Conservation (phyloP, 2,797 vertebrate genomes). For the Geotrypetes seraphini region DNA sequence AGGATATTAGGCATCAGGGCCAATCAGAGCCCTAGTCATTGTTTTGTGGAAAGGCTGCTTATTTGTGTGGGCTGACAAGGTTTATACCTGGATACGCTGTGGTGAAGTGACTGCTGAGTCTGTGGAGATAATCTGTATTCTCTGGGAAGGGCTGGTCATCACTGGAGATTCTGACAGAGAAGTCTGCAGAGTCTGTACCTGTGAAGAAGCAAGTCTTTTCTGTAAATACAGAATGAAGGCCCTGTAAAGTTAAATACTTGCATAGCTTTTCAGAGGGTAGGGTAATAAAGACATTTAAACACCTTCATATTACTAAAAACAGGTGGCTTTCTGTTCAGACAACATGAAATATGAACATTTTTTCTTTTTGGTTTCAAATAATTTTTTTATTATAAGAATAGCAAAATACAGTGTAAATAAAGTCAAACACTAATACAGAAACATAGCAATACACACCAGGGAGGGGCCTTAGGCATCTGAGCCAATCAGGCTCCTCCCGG, state of each 20-base stretch:
- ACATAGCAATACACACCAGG: too few species aligned
- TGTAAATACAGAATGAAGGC: not conserved
- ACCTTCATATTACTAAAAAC: conserved; percentile 2
- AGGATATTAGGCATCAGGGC: too few species aligned
- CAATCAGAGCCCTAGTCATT: too few species aligned
- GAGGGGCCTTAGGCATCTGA: too few species aligned
- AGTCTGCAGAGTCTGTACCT: conserved; percentile 59
- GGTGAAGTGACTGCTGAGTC: conserved; percentile 74
- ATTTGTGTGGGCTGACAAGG: not conserved
- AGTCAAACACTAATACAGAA: too few species aligned
- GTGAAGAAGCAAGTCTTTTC: conserved; percentile 7
- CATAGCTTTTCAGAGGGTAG: not conserved
- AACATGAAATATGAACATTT: too few species aligned
- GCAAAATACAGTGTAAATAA: too few species aligned
- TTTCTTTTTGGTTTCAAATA: too few species aligned
- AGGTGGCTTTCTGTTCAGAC: too few species aligned
- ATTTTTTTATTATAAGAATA: too few species aligned
- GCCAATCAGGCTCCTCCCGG: too few species aligned
- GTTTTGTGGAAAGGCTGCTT: too few species aligned
- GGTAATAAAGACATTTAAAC: not conserved
- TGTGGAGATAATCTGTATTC: conserved; percentile 86
- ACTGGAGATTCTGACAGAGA: conserved; percentile 70
- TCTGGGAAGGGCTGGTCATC: conserved; percentile 86
- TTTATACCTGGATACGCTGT: conserved; percentile 82
- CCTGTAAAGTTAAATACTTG: not conserved